Percentiles rank a stretch among this genome's conserved stretches.
These are phyloP conservation scores for Pantherophis alleghaniensis DNA, from an alignment of 2,797 vertebrate genomes.

Conservation along the genomic window DNA sequence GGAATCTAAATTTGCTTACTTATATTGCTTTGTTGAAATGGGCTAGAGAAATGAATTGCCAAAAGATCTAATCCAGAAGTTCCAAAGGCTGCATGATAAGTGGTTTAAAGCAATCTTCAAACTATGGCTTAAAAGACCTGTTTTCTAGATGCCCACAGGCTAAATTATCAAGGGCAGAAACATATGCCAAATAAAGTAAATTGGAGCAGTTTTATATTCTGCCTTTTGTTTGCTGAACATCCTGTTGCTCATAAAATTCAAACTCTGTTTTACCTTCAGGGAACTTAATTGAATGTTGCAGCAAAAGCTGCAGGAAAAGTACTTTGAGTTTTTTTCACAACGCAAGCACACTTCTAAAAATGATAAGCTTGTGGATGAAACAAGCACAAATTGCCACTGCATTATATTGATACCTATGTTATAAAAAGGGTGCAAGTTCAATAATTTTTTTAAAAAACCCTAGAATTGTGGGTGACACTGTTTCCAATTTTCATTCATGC, in stretches of 20 bases:
- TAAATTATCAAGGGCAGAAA: slow-evolving; percentile 1
- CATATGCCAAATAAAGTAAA: slow-evolving; percentile 39
- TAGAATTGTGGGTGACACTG: neutral
- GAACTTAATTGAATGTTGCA: neutral
- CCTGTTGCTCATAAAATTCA: neutral
- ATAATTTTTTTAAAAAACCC: neutral
- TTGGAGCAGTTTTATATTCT: neutral
- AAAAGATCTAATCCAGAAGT: neutral
- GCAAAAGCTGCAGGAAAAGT: neutral
- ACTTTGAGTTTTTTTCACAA: neutral
- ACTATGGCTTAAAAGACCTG: neutral
- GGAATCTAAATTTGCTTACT: slow-evolving; percentile 29
- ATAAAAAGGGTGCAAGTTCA: neutral
- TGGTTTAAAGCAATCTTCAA: neutral
- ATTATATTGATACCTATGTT: neutral
- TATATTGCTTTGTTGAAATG: neutral
- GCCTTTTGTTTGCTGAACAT: neutral
- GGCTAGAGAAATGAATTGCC: neutral
- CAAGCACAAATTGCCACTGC: neutral
- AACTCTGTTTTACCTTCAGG: neutral
- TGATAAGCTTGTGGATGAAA: neutral
- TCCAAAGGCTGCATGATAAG: neutral
- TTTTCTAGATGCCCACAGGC: neutral
- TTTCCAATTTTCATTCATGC: neutral
- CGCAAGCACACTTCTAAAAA: neutral